A percentile compares a stretch with the other conserved stretches of the same genome.
These are phyloP conservation scores for Metallyticus violacea DNA, from an alignment of 2,888 invertebrate genomes.

Conservation along the genomic window DNA sequence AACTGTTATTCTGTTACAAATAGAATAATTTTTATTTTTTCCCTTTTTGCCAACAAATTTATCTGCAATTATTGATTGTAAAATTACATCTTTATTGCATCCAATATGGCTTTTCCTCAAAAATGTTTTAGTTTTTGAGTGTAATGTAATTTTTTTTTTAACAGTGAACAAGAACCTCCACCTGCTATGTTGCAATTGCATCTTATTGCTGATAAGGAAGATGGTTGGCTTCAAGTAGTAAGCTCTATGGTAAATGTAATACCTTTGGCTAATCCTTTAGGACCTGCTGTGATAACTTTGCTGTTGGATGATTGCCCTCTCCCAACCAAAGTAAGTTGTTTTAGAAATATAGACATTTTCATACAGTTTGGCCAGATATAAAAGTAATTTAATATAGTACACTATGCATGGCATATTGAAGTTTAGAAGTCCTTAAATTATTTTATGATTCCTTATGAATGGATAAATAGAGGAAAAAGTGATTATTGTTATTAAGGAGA, in stretches of 20 bases:
- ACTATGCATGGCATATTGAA: no score
- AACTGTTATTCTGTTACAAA: no score
- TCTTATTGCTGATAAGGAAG: conserved; percentile 83
- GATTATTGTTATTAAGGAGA: no score
- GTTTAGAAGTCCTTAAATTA: no score
- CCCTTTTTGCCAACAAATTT: no score
- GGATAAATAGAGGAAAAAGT: no score
- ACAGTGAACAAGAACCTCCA: conserved; percentile 85
- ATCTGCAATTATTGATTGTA: no score
- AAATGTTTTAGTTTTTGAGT: not conserved
- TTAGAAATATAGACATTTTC: not conserved
- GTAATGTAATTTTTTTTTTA: not conserved
- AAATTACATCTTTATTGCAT: no score
- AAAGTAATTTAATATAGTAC: not conserved
- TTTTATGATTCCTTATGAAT: no score
- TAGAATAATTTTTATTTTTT: no score
- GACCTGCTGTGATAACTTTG: conserved; percentile 85
- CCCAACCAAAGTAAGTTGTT: conserved; percentile 68
- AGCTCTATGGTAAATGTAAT: conserved; percentile 78
- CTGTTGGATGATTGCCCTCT: conserved; percentile 88
- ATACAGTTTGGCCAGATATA: not conserved
- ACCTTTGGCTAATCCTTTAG: conserved; percentile 76
- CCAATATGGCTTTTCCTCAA: no score
- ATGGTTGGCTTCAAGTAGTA: conserved; percentile 87
- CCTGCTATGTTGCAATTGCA: conserved; percentile 78